These are phyloP conservation scores for Neoitamus cyanurus DNA, from an alignment of 2,888 invertebrate species.

Conservation along the genomic window DNA sequence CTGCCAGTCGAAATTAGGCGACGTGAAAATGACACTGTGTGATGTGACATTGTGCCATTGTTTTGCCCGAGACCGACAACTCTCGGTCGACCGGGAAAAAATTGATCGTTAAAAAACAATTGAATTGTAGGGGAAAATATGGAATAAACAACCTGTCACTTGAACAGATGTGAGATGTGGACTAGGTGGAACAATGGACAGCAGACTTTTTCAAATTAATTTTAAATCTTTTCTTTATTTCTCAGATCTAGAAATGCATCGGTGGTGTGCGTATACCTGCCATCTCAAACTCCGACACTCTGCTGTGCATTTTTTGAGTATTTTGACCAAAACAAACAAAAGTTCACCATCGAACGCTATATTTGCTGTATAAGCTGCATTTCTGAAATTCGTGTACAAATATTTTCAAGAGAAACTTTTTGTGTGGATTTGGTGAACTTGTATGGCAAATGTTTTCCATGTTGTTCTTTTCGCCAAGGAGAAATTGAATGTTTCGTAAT, in stretches of 20 bases:
- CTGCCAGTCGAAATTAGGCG: constrained; percentile 25
- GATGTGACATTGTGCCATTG: constrained; percentile 16
- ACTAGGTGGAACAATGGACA: not conserved
- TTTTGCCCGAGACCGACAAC: not conserved
- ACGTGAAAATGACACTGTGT: constrained; percentile 6
- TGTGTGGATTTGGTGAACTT: too few relatives aligned
- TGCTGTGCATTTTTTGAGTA: too few relatives aligned
- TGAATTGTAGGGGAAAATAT: not conserved
- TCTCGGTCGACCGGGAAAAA: not conserved
- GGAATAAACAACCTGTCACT: not conserved
- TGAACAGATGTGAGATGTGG: not conserved
- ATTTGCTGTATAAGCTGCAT: too few relatives aligned
- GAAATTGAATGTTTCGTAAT: too few relatives aligned
- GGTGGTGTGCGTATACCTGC: too few relatives aligned
- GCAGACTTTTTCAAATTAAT: not conserved
- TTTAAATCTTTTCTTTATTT: not conserved
- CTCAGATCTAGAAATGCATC: not conserved
- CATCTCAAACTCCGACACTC: too few relatives aligned
- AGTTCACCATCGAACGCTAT: too few relatives aligned
- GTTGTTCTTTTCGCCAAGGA: too few relatives aligned
- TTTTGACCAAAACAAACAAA: too few relatives aligned
- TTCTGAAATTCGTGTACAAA: too few relatives aligned
- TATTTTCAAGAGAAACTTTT: too few relatives aligned
- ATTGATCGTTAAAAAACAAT: not conserved
- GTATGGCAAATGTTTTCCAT: too few relatives aligned